Evolutionary conservation across 2,113 vertebrate species (phyloP), one percentile per base, ranked within the genome.

Genomic region (Sphyrna mokarran): DNA sequence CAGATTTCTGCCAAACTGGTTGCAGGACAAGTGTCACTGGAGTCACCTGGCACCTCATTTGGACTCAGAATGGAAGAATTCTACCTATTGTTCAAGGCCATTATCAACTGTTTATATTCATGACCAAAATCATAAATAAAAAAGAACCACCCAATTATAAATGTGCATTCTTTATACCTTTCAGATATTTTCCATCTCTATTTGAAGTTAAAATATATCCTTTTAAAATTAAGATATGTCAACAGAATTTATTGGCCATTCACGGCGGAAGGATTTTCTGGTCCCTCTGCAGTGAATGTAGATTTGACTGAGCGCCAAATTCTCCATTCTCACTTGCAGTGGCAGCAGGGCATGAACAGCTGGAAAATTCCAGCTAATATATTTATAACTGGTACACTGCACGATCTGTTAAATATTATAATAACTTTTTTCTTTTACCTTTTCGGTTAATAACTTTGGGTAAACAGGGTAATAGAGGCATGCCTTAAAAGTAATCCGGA

Each of bases 381-480:
- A 90, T 13, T 33, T 63, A 72, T 29, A 72, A 54, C 43, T 43
- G 69, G 43, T 72, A 48, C 14, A 72, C 3, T 54, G 26, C 10
- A 14, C 40, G 26, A 22, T 69, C 63, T 69, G 63, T 5, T 94
- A 90, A 90, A 90, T 14, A 18, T 1, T 40, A 94, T 23, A 94
- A 70, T 54, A 58, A 10, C 3, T 85, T 85, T 85, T 61, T 95
- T 70, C 18, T 80, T 97, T 96, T 97, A 99, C 99, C 98, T 98
- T 96, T 87, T 96, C 96, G 63, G 96, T 96, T 96, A 76, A 72
- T 13, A 90, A 4, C 0, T 96, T 95, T 0, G 98, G 97, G 96
- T 98, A 98, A 96, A 98, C 1, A 18, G 97, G 97, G 96, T 98
- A 98, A 97, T 99, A 98, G 69, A 99, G 97, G 96, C 97, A 98